Evolutionary conservation across 2,888 invertebrate species (phyloP).

Genomic region (Mythimna impura): DNA sequence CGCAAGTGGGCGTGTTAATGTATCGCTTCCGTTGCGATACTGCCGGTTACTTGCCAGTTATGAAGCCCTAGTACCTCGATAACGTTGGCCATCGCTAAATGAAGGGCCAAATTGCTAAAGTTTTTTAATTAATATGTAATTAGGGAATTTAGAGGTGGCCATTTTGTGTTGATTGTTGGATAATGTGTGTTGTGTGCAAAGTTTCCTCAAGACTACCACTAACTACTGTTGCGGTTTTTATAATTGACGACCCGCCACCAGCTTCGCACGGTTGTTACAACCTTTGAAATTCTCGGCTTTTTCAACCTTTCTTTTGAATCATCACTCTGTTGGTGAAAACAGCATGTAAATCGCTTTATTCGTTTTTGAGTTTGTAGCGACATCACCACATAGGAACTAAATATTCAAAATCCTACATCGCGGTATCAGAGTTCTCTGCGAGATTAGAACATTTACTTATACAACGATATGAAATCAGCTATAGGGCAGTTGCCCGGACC

Average conservation of each 20-base stretch:
- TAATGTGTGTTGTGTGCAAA: neutral
- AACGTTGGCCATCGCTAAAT: slow-evolving; percentile 15
- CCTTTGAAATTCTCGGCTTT: too few species aligned
- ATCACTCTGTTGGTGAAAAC: too few species aligned
- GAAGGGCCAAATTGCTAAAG: slow-evolving; percentile 20
- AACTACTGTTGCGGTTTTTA: neutral
- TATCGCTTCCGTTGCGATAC: slow-evolving; percentile 63
- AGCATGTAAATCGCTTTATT: too few species aligned
- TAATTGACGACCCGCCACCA: neutral
- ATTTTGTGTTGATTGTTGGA: slow-evolving; percentile 1
- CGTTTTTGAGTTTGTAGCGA: too few species aligned
- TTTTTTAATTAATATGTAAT: slow-evolving; percentile 25
- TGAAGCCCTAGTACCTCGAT: slow-evolving; percentile 38
- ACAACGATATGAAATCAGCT: too few species aligned
- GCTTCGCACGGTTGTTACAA: too few species aligned
- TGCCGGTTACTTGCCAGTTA: slow-evolving; percentile 34
- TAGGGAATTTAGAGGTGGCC: neutral
- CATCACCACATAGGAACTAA: too few species aligned
- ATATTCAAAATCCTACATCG: too few species aligned
- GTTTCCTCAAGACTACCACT: neutral
- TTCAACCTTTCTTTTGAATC: too few species aligned
- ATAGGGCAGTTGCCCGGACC: too few species aligned
- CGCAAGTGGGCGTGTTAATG: slow-evolving; percentile 67
- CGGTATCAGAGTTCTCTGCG: too few species aligned
- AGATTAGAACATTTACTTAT: too few species aligned